phyloP scores from a whole-genome alignment of 2,113 vertebrate species.

The Hippocampus abdominalis region DNA sequence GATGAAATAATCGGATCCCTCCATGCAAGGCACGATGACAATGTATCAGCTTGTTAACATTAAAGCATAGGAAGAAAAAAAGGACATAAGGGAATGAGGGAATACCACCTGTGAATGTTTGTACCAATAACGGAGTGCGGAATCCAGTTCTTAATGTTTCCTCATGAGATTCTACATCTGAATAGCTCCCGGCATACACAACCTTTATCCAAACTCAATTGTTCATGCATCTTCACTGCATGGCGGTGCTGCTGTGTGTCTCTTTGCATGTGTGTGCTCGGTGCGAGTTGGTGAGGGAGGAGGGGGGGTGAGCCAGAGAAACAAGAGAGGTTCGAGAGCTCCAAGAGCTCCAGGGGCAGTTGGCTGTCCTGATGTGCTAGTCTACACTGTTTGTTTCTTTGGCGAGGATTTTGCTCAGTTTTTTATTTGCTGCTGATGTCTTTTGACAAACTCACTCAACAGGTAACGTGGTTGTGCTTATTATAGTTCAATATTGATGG shows the following conservation, averaged over 20 bases:
- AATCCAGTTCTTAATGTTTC: slow-evolving; percentile 21
- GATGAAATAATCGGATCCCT: not conserved
- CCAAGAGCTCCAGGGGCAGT: slow-evolving; percentile 53
- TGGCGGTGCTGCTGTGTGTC: slow-evolving; percentile 35
- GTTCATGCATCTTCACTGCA: slow-evolving; percentile 36
- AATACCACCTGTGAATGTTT: not conserved
- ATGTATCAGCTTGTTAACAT: slow-evolving; percentile 1
- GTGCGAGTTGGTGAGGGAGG: slow-evolving; percentile 32
- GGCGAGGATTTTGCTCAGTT: slow-evolving; percentile 52
- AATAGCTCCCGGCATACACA: slow-evolving; percentile 24
- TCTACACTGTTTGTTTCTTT: slow-evolving; percentile 30
- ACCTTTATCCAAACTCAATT: slow-evolving; percentile 17
- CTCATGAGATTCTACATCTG: not conserved
- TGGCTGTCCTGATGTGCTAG: slow-evolving; percentile 44
- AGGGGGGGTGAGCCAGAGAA: slow-evolving; percentile 30
- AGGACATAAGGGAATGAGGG: not conserved
- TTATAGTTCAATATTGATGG: not conserved
- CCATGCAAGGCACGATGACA: slow-evolving; percentile 4
- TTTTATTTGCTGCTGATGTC: slow-evolving; percentile 26
- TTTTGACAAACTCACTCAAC: slow-evolving; percentile 8
- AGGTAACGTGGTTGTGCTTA: slow-evolving; percentile 47
- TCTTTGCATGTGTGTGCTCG: slow-evolving; percentile 37
- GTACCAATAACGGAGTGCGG: not conserved
- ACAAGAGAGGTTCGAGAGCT: slow-evolving; percentile 53
- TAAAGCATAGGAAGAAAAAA: not conserved